A percentile compares a stretch with the other conserved stretches of the same genome.
These are phyloP conservation scores for Coelogynopora nodosa DNA, from an alignment of 2,888 invertebrate genomes.

Conservation along the genomic window DNA sequence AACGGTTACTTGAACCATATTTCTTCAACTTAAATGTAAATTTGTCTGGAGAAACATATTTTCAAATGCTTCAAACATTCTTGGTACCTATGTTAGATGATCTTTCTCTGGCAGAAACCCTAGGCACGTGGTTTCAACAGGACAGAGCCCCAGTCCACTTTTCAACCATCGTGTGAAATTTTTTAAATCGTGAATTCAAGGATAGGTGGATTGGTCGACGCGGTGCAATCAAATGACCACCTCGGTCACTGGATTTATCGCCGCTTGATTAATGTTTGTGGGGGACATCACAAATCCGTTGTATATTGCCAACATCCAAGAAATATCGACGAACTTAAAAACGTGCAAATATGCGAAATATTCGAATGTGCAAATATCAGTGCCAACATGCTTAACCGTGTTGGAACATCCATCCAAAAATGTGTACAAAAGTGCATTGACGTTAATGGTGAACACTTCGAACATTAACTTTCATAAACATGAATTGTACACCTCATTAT, in stretches of 20 bases:
- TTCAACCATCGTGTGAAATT: slow-evolving; percentile 25
- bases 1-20: slow-evolving; percentile 26
- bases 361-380: neutral
- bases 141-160: slow-evolving; percentile 4
- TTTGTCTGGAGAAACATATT: slow-evolving; percentile 29
- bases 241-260: slow-evolving; percentile 17
- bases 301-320: neutral
- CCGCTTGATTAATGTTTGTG: slow-evolving; percentile 2
- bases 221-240: slow-evolving; percentile 2
- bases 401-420: slow-evolving; percentile 32
- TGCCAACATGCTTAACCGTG: slow-evolving; percentile 24
- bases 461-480: slow-evolving; percentile 29
- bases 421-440: slow-evolving; percentile 33
- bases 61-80: slow-evolving; percentile 26
- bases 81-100: slow-evolving; percentile 30
- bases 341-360: slow-evolving; percentile 19
- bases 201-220: slow-evolving; percentile 21
- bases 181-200: slow-evolving; percentile 6
- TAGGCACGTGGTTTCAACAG: slow-evolving; percentile 26
- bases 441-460: slow-evolving; percentile 22
- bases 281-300: slow-evolving; percentile 33
- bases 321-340: slow-evolving; percentile 26
- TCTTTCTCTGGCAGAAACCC: slow-evolving; percentile 21
- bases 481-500: neutral
- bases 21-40: slow-evolving; percentile 11